These are phyloP conservation scores for Calycopis cecrops DNA, from an alignment of 1,140 invertebrate genomes.

Conservation along the genomic window DNA sequence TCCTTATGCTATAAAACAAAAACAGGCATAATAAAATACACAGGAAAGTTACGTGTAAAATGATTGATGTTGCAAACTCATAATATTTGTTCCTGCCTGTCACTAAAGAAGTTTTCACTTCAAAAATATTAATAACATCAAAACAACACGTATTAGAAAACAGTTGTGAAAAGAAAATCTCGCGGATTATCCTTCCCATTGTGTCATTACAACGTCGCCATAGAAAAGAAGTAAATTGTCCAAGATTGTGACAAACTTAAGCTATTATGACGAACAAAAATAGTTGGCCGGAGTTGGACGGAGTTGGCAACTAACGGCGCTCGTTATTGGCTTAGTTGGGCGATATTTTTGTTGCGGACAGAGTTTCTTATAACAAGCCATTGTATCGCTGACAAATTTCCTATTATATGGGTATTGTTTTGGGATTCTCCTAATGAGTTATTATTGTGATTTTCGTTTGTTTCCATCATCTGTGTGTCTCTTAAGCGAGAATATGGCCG, in stretches of 20 bases:
- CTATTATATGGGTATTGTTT: slow-evolving; percentile 32
- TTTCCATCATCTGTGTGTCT: too few relatives aligned
- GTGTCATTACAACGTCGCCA: background rate
- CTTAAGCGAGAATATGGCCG: too few relatives aligned
- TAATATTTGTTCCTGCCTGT: too few relatives aligned
- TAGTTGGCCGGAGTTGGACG: slow-evolving; percentile 44
- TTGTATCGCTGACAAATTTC: slow-evolving; percentile 47
- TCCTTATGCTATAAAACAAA: too few relatives aligned
- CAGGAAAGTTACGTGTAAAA: too few relatives aligned
- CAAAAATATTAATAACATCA: background rate
- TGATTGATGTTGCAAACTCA: too few relatives aligned
- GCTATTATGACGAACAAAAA: slow-evolving; percentile 67
- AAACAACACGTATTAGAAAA: background rate
- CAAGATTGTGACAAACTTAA: slow-evolving; percentile 39
- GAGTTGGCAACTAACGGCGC: slow-evolving; percentile 47
- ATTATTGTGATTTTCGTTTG: background rate
- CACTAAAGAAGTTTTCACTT: too few relatives aligned
- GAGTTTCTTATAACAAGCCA: slow-evolving; percentile 51
- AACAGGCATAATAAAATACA: too few relatives aligned
- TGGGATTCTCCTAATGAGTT: slow-evolving; percentile 7
- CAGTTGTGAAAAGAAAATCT: background rate
- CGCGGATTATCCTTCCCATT: background rate
- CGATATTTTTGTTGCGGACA: slow-evolving; percentile 56
- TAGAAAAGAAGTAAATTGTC: slow-evolving; percentile 9
- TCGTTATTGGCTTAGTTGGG: slow-evolving; percentile 65